A percentile compares a stretch with the other conserved stretches of the same genome.
Evolutionary conservation across 2,888 invertebrate species (phyloP).

Genomic region (Conistra vaccinii): DNA sequence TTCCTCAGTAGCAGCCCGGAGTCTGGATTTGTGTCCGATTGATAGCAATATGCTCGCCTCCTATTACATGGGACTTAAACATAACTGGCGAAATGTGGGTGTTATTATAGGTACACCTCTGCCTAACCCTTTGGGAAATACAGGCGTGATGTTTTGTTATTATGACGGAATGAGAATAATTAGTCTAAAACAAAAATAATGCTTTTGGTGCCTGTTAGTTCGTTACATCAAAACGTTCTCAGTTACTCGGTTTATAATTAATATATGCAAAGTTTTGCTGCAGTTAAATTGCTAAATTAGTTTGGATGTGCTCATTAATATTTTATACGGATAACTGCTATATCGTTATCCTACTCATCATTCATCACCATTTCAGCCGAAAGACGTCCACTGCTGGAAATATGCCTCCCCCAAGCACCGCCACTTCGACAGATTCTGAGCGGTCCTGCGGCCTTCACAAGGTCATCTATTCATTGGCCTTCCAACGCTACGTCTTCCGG

Average conservation of each 20-base stretch:
- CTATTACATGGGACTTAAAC: not conserved
- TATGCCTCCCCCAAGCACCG: too few relatives aligned
- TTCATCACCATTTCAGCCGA: too few relatives aligned
- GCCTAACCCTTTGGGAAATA: not conserved
- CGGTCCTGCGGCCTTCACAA: too few relatives aligned
- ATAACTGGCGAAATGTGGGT: not conserved
- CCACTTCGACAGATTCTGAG: too few relatives aligned
- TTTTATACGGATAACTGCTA: not conserved
- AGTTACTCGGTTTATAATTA: slow-evolving; percentile 11
- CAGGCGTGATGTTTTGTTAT: not conserved
- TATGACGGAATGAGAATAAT: not conserved
- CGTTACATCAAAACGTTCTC: not conserved
- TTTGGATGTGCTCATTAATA: slow-evolving; percentile 9
- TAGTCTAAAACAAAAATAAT: not conserved
- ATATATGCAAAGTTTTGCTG: slow-evolving; percentile 2
- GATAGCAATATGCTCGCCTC: not conserved
- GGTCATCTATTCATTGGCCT: too few relatives aligned
- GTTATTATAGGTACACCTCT: not conserved
- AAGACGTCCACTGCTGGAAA: too few relatives aligned
- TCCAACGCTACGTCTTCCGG: too few relatives aligned
- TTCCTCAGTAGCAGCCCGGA: not conserved
- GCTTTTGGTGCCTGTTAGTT: slow-evolving; percentile 14
- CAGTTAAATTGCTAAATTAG: slow-evolving; percentile 19
- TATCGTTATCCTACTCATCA: not conserved
- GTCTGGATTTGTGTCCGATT: not conserved